Evolutionary conservation across 2,888 invertebrate species (phyloP), one percentile per base, ranked within the genome.

Genomic region (Archaeoteleia sp.): DNA sequence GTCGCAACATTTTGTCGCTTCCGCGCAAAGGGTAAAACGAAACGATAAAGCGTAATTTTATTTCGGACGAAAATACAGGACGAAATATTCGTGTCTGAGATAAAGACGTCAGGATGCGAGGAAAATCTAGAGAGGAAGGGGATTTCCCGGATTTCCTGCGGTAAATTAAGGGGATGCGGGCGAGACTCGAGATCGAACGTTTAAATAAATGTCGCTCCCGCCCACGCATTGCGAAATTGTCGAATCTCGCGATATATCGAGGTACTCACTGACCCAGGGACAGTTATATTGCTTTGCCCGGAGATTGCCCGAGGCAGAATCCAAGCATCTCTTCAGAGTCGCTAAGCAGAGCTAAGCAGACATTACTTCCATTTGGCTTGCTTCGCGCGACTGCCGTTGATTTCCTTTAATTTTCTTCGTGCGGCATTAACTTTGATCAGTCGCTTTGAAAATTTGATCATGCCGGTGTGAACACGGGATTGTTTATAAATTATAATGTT

Each of bases 391-490:
- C 48, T 63, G 30, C 39, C 15, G 46, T 46, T 65, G 65, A 65
- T 65, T 65, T 65, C 58, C 65, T 58, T 35, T 65, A 65, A 65
- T 58, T 65, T 65, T 53, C 51, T 65, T 25, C 17, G 14, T 14
- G 17, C 35, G 7, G 48, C 48, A 15, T 15, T 42, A 30, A 48
- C 46, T 13, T 46, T 32, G 65, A 46, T 57, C 55, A 40, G 37
- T 2, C 13, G 6, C 39, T 23, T 46, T 45, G 57, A 57, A 57
- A 65, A 45, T 65, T 65, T 58, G 37, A 57, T 65, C 49, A 35
- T 48, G 14, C 34, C 34, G 35, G n/a, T n/a, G n/a, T n/a, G 32
- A 35, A 46, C 17, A 23, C 32, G 35, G 27, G 37, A 57, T 40
- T 57, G 45, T 65, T 53, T 25, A n/a, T 42, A 12, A 53, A 58